phyloP scores from a whole-genome alignment of 1,140 invertebrate species.

The Hylaeus volcanicus region DNA sequence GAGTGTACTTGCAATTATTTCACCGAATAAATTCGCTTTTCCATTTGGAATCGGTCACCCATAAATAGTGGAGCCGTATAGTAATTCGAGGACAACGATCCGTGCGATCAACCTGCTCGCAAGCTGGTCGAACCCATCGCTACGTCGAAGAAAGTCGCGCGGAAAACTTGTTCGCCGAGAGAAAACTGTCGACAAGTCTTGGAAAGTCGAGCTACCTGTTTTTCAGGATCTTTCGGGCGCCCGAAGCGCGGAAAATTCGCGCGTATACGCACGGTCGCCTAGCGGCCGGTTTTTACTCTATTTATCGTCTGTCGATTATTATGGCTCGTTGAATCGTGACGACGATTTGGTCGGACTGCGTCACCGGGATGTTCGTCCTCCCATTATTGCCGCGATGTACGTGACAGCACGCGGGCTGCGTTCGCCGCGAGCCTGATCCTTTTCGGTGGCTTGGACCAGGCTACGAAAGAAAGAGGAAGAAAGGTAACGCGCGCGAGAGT shows the following conservation, averaged over 20 bases:
- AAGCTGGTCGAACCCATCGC: neutral
- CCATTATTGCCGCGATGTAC: conserved; percentile 22
- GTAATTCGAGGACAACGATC: conserved; percentile 31
- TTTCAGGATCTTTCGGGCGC: conserved; percentile 18
- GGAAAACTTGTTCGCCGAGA: conserved; percentile 43
- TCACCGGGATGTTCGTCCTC: conserved; percentile 23
- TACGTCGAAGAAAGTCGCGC: conserved; percentile 35
- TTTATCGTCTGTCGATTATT: no score
- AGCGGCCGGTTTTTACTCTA: no score
- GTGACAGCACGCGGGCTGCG: conserved; percentile 39
- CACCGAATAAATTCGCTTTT: conserved; percentile 49
- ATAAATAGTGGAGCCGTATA: conserved; percentile 51
- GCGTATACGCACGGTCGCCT: neutral
- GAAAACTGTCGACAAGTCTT: conserved; percentile 31
- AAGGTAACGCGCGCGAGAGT: neutral
- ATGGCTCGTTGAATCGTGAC: conserved; percentile 15
- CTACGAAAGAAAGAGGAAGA: neutral
- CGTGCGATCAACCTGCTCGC: conserved; percentile 11
- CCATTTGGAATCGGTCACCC: conserved; percentile 48
- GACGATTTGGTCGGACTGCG: conserved; percentile 36
- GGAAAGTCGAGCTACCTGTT: conserved; percentile 57
- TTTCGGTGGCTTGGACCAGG: neutral
- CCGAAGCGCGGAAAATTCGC: conserved; percentile 15
- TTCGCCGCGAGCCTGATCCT: neutral
- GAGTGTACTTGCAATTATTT: no score